Conservation (phyloP, 2,113 vertebrate genomes). For the Crypturellus undulatus region DNA sequence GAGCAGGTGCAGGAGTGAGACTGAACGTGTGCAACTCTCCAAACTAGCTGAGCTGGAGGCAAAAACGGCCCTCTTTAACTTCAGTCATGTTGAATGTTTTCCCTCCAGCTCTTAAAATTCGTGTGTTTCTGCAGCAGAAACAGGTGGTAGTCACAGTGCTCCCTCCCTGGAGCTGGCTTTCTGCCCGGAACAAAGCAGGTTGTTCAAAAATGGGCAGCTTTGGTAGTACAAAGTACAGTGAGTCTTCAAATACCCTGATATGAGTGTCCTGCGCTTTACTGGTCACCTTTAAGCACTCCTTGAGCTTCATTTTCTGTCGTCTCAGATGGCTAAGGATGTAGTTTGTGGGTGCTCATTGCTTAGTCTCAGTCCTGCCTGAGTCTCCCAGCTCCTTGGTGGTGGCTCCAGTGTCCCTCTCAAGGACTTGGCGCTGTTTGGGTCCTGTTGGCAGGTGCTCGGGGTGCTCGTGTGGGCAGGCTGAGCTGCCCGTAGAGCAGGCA, state of each 20-base stretch:
- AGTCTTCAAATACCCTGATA: not conserved
- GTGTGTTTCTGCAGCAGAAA: constrained; percentile 23
- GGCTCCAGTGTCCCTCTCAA: fast-evolving
- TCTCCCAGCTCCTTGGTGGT: not conserved
- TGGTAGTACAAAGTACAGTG: not conserved
- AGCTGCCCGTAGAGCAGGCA: not conserved
- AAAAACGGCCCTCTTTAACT: not conserved
- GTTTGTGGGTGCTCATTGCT: not conserved
- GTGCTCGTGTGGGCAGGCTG: not conserved
- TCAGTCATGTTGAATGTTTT: not conserved
- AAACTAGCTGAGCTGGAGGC: not conserved
- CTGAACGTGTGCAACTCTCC: not conserved
- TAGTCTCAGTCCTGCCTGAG: not conserved
- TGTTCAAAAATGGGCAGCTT: constrained; percentile 30
- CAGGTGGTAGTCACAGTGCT: constrained; percentile 39
- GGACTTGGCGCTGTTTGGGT: fast-evolving
- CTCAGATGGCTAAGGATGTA: fast-evolving
- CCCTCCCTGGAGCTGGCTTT: constrained; percentile 25
- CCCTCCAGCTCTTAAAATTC: constrained; percentile 30
- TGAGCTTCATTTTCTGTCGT: not conserved
- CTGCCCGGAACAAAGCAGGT: constrained; percentile 42
- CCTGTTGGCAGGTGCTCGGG: not conserved
- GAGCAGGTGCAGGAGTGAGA: not conserved
- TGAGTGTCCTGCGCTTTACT: not conserved
- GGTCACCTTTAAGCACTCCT: not conserved